Base-by-base conservation (phyloP, 1,140 invertebrate genomes). In the Drosophila pachea region DNA sequence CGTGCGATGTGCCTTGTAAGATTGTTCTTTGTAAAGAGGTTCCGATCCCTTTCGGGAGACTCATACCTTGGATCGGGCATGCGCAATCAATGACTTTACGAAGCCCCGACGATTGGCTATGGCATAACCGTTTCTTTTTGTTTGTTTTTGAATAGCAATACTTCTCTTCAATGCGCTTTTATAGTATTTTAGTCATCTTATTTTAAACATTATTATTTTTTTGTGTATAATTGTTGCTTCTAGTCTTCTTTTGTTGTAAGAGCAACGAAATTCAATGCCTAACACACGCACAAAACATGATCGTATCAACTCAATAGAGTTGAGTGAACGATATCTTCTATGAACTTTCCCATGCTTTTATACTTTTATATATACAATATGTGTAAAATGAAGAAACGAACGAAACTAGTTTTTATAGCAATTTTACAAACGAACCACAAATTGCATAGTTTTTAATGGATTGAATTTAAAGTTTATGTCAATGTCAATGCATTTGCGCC, bases 191-290 rank as follows among this genome's bases (percentile, higher is more conserved):
- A 83, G 76, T 86, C 79, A 83, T 81, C 78, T 79, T 86, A 87
- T 87, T 83, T 78, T 78, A 86, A 86, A 82, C 68, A 82, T 77
- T 86, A 86, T 86, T 86, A 74, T 77, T 81, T 86, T 22, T 86
- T 86, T 87, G 81, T 86, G 81, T 86, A 86, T 86, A 86, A 78
- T 86, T 87, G 87, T 88, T 89, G 87, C 87, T 89, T 89, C 87
- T 89, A 89, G 87, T 89, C 87, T 89, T 89, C 87, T 89, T 77
- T 87, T 86, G 76, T 86, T 87, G 87, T 88, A 87, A 83, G 87
- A 89, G 87, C 87, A 89, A 89, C 87, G 82, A 75, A 77, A 81
- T 74, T 56, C 58, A 22, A 22, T 22, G 68, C 76, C 74, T 71
- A 59, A 75, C 65, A 79, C 62, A 77, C 61, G 61, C 70, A 74